These are phyloP conservation scores for Lordiphosa andalusiaca DNA, from an alignment of 2,888 invertebrate species.

Conservation along the genomic window DNA sequence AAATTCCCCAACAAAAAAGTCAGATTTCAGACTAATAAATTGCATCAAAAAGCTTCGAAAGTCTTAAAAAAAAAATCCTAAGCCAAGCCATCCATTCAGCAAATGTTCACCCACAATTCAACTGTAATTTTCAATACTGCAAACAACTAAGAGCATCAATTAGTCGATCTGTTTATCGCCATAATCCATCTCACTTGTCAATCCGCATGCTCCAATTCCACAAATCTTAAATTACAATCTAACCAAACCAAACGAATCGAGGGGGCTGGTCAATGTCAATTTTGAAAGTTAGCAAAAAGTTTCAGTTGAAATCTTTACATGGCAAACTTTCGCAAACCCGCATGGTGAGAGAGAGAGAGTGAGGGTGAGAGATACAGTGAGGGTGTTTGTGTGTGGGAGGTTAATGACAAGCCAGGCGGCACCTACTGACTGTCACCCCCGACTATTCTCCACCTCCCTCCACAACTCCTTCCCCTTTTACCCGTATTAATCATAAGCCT, in stretches of 20 bases:
- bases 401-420: slow-evolving; percentile 38
- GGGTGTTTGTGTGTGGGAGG: slow-evolving; percentile 9
- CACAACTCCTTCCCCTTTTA: slow-evolving; percentile 5
- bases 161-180: slow-evolving; percentile 1
- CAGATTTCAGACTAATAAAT: no score
- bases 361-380: not conserved
- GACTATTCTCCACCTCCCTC: not conserved
- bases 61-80: no score
- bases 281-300: slow-evolving; percentile 37
- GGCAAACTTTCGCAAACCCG: slow-evolving; percentile 41
- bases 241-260: slow-evolving; percentile 16
- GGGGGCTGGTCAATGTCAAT: slow-evolving; percentile 48
- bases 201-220: slow-evolving; percentile 5
- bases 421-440: slow-evolving; percentile 25
- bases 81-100: no score
- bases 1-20: no score
- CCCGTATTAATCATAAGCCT: slow-evolving; percentile 68
- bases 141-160: slow-evolving; percentile 14
- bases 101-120: no score
- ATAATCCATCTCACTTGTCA: slow-evolving; percentile 7
- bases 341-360: not conserved
- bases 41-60: no score
- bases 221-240: slow-evolving; percentile 48
- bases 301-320: slow-evolving; percentile 45
- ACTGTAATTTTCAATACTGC: no score